Conservation (phyloP, 1,140 invertebrate species). For the Eubasilissa regina region DNA sequence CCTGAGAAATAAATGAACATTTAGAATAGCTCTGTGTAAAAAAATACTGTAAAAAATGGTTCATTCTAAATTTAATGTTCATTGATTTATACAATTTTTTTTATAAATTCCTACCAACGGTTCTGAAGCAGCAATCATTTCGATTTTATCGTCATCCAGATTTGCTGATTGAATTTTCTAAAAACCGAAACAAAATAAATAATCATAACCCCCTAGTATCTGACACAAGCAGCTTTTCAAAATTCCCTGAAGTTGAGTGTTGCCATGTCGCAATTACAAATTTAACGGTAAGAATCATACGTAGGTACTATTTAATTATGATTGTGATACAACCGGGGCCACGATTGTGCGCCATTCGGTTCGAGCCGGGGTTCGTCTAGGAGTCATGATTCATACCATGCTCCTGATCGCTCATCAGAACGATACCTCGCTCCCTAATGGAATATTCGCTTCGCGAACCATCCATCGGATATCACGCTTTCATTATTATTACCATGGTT, state of each 20-base stretch:
- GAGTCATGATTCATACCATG: too few species aligned
- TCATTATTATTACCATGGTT: too few species aligned
- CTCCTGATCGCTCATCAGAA: too few species aligned
- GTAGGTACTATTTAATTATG: neutral
- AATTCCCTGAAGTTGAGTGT: neutral
- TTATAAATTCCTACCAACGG: conserved; percentile 76
- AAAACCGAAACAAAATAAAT: conserved; percentile 37
- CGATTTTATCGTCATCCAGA: conserved; percentile 84
- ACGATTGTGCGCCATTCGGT: too few species aligned
- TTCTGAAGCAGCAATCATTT: conserved; percentile 86
- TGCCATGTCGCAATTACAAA: conserved; percentile 1
- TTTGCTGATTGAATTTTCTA: conserved; percentile 67
- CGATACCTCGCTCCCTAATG: too few species aligned
- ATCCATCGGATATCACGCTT: too few species aligned
- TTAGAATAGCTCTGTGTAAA: neutral
- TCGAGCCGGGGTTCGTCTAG: too few species aligned
- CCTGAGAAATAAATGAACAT: conserved; percentile 72
- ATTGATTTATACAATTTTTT: neutral
- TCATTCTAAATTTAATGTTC: neutral
- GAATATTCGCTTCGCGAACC: too few species aligned
- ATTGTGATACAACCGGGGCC: too few species aligned
- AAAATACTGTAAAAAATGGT: neutral
- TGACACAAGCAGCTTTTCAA: conserved; percentile 33
- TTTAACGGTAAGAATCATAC: neutral
- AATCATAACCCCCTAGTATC: conserved; percentile 44